Conservation (phyloP, 2,113 vertebrate genomes). For the Aplodontia rufa region DNA sequence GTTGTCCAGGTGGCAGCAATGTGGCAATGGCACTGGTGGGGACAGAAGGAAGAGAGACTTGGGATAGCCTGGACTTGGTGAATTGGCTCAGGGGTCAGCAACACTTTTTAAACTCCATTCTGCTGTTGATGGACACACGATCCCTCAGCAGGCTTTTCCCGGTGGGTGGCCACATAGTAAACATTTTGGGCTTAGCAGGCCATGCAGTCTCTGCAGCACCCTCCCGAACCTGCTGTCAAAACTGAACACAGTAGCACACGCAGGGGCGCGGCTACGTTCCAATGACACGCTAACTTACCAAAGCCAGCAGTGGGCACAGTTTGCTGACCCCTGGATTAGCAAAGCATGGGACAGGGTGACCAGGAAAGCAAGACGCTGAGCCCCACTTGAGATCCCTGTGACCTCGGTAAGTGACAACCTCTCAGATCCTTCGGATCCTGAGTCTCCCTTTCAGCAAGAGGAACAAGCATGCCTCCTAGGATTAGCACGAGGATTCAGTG, state of each 20-base stretch:
- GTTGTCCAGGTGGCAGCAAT: neutral
- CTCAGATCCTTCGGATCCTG: neutral
- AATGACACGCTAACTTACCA: neutral
- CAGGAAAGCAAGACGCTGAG: neutral
- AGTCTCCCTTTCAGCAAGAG: neutral
- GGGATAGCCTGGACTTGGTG: neutral
- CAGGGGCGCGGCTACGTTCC: neutral
- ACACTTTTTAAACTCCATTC: neutral
- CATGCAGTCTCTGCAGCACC: neutral
- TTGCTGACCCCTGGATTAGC: neutral
- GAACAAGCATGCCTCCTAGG: neutral
- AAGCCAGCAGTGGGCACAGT: neutral
- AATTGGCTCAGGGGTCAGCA: neutral
- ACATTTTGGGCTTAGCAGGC: neutral
- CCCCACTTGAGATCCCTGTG: accelerated
- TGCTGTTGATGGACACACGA: neutral
- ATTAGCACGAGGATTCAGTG: too few species aligned
- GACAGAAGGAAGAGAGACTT: neutral
- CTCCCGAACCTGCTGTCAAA: neutral
- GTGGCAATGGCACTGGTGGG: neutral
- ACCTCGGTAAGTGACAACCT: neutral
- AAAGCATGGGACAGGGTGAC: neutral
- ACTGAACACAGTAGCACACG: too few species aligned
- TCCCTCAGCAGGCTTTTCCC: neutral
- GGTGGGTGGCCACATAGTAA: neutral